Conservation (phyloP, 1,140 invertebrate genomes). For the Hesperophylax magnus region DNA sequence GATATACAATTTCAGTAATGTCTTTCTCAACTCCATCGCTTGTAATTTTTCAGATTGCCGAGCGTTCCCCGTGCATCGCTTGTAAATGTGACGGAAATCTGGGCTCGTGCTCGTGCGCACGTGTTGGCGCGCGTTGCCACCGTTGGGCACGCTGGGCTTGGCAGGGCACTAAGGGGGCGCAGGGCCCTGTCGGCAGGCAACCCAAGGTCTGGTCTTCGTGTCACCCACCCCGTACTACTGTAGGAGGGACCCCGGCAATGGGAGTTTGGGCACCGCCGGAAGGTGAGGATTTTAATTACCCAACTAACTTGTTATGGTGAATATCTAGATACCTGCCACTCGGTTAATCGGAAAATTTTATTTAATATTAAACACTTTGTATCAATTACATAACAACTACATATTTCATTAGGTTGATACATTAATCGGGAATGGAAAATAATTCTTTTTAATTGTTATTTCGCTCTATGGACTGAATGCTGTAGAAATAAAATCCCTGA, state of each 20-base stretch:
- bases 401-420: no score
- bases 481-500: no score
- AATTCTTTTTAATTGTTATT: no score
- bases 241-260: slow-evolving; percentile 81
- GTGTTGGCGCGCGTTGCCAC: slow-evolving; percentile 87
- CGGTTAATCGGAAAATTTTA: no score
- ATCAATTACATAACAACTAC: no score
- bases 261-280: slow-evolving; percentile 83
- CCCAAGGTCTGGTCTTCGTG: slow-evolving; percentile 77
- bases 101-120: slow-evolving; percentile 88
- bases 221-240: slow-evolving; percentile 95
- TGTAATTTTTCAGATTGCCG: slow-evolving; percentile 72
- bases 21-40: no score
- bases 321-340: no score
- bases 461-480: no score
- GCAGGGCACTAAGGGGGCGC: slow-evolving; percentile 59
- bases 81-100: slow-evolving; percentile 96
- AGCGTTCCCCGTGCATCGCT: slow-evolving; percentile 81
- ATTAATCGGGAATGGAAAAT: no score
- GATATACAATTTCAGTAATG: no score
- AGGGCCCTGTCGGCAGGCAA: slow-evolving; percentile 55
- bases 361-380: no score
- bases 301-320: no score
- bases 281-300: slow-evolving; percentile 65
- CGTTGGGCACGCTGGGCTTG: slow-evolving; percentile 87